Evolutionary conservation across 2,113 vertebrate genomes (phyloP).

Genomic region (Rhegmatorhina hoffmannsi): DNA sequence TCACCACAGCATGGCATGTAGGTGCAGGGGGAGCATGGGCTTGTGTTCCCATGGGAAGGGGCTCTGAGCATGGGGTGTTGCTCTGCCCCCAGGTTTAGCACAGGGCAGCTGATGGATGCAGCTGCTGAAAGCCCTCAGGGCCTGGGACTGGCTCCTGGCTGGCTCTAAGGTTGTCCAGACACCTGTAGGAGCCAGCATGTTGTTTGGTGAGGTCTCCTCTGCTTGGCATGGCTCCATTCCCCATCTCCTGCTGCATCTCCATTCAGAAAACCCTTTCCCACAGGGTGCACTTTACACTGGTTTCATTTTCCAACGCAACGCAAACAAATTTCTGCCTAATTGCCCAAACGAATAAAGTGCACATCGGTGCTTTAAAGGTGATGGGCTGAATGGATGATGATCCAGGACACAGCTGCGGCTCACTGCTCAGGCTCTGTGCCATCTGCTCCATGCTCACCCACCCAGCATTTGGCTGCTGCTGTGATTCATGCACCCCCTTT

Average conservation of each 20-base stretch:
- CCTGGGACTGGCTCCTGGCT: background rate
- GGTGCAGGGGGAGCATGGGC: rapidly evolving
- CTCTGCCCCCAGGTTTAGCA: background rate
- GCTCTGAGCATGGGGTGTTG: background rate
- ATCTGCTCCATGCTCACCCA: conserved; percentile 80
- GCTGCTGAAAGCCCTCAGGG: background rate
- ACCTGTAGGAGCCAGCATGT: rapidly evolving
- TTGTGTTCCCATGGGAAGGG: background rate
- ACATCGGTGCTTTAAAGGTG: conserved; percentile 83
- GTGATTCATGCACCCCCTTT: background rate
- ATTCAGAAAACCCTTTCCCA: conserved; percentile 71
- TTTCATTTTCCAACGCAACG: conserved; percentile 74
- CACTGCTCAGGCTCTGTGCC: conserved; percentile 82
- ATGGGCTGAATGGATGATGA: conserved; percentile 85
- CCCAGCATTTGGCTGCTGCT: background rate
- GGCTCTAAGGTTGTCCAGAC: background rate
- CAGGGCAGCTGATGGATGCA: background rate
- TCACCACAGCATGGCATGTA: rapidly evolving
- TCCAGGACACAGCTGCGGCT: conserved; percentile 86
- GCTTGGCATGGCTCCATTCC: background rate
- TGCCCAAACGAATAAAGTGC: conserved; percentile 88
- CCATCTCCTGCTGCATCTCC: background rate
- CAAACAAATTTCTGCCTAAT: conserved; percentile 96
- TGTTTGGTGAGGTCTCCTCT: background rate
- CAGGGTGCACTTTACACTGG: conserved; percentile 72